Evolutionary conservation across 2,797 vertebrate genomes (phyloP).

Genomic region (Myotis daubentonii): DNA sequence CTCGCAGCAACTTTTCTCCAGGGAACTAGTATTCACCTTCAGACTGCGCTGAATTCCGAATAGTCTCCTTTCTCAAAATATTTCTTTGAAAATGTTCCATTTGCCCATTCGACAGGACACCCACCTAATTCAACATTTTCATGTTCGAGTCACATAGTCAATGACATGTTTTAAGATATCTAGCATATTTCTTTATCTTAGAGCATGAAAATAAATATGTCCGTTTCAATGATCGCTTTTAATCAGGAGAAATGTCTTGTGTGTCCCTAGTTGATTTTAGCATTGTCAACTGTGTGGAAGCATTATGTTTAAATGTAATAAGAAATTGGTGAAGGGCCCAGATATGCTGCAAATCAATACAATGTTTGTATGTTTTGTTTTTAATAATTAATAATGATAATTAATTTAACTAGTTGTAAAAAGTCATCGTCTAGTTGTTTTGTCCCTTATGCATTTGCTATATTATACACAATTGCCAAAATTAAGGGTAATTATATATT

Average conservation of each 20-base stretch:
- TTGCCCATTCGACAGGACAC: neutral
- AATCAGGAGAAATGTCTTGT: neutral
- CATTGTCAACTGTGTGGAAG: neutral
- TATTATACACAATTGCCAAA: neutral
- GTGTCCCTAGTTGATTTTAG: neutral
- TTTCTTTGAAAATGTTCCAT: neutral
- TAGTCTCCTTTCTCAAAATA: neutral
- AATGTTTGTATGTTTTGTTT: neutral
- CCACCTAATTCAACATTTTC: neutral
- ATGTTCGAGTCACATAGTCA: neutral
- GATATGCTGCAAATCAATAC: neutral
- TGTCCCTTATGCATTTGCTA: neutral
- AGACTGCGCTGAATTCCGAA: neutral
- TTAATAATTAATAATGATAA: neutral
- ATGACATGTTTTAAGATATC: neutral
- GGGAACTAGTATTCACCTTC: neutral
- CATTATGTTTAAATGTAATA: neutral
- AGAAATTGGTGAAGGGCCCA: neutral
- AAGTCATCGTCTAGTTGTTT: neutral
- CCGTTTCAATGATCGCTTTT: neutral
- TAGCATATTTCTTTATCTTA: neutral
- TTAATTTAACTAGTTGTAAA: neutral
- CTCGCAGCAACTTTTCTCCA: neutral
- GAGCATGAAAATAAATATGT: neutral
- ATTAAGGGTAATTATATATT: neutral